A percentile compares a stretch with the other conserved stretches of the same genome.
Evolutionary conservation across 2,888 invertebrate species (phyloP).

Genomic region (Pammene aurita): DNA sequence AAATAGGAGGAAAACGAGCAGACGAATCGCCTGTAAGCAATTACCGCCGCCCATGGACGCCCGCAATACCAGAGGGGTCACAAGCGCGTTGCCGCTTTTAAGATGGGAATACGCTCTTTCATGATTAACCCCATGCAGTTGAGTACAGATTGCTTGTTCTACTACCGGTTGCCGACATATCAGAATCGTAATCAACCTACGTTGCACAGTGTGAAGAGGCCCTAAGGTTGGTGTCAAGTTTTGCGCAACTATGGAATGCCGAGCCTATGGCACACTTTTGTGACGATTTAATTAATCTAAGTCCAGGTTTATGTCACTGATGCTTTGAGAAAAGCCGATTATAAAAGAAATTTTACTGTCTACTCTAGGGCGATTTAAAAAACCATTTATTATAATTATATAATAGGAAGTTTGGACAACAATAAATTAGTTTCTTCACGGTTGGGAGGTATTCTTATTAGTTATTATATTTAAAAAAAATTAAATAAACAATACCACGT

Average conservation of each 20-base stretch:
- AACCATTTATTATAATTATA: neutral
- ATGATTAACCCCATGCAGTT: too few species aligned
- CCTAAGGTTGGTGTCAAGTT: conserved; percentile 2
- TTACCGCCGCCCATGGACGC: too few species aligned
- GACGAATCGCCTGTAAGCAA: too few species aligned
- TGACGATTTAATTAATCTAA: conserved; percentile 19
- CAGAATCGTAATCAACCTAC: neutral
- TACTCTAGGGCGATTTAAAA: neutral
- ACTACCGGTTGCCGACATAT: neutral
- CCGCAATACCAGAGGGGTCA: too few species aligned
- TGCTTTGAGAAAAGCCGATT: conserved; percentile 15
- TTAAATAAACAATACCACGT: too few species aligned
- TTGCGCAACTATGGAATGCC: conserved; percentile 21
- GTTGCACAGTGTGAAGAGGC: neutral
- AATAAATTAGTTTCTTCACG: neutral
- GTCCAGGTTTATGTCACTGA: conserved; percentile 13
- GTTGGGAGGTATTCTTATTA: too few species aligned
- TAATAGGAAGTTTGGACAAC: neutral
- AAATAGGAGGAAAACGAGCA: too few species aligned
- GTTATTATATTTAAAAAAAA: too few species aligned
- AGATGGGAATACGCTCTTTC: too few species aligned
- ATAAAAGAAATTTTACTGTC: conserved; percentile 10
- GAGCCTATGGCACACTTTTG: conserved; percentile 17
- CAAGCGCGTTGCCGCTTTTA: too few species aligned
- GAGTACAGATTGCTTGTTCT: too few species aligned